Conservation (phyloP, 2,113 vertebrate species). For the Macaca nemestrina region DNA sequence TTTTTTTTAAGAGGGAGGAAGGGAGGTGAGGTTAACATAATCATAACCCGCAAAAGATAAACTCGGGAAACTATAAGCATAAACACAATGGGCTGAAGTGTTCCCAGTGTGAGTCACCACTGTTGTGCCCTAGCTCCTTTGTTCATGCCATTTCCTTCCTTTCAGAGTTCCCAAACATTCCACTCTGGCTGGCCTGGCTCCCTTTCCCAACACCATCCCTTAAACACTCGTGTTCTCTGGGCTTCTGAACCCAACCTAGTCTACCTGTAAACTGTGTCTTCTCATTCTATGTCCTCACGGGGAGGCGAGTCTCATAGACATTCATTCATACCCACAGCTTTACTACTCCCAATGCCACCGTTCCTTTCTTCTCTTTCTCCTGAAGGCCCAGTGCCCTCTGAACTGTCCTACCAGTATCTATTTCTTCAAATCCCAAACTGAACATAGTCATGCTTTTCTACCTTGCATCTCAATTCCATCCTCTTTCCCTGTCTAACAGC, state of each 20-base stretch:
- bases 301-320: neutral
- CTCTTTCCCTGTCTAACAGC: neutral
- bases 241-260: neutral
- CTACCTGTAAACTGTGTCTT: neutral
- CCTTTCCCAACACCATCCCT: neutral
- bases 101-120: neutral
- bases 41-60: neutral
- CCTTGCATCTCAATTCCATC: neutral
- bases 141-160: neutral
- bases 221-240: neutral
- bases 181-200: neutral
- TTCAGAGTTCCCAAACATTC: neutral
- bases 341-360: neutral
- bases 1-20: neutral
- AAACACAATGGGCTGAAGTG: neutral
- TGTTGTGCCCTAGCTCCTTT: neutral
- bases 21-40: neutral
- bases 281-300: neutral
- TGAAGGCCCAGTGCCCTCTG: neutral
- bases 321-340: neutral
- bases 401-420: neutral
- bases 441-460: neutral
- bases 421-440: neutral
- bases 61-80: neutral
- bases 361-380: neutral